Conservation (phyloP, 2,888 invertebrate species). For the Erebia palarica region DNA sequence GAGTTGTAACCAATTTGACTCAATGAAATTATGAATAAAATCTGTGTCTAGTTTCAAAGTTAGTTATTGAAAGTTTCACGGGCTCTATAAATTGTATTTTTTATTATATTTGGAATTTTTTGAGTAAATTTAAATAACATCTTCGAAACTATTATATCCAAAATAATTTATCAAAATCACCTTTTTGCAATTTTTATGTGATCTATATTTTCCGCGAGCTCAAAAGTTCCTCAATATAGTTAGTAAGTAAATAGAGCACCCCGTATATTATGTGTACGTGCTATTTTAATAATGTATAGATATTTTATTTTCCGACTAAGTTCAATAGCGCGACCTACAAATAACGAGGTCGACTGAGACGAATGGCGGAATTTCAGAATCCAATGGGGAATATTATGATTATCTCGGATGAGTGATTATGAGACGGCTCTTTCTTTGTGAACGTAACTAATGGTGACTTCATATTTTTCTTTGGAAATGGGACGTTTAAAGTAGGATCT, state of each 20-base stretch:
- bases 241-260: not conserved
- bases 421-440: conserved; percentile 15
- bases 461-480: not conserved
- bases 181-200: not conserved
- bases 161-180: no score
- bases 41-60: no score
- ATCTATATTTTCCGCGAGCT: not conserved
- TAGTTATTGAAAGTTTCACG: no score
- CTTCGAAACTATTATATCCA: no score
- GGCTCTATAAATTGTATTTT: no score
- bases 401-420: conserved; percentile 23
- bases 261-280: conserved; percentile 1
- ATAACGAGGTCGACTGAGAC: conserved; percentile 51
- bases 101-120: no score
- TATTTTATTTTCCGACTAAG: conserved; percentile 35
- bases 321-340: conserved; percentile 67
- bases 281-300: conserved; percentile 19
- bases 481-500: not conserved
- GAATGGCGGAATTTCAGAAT: conserved; percentile 31
- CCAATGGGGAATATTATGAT: conserved; percentile 37
- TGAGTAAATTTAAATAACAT: no score
- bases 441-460: not conserved
- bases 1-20: no score
- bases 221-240: not conserved
- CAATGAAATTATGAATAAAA: no score